Conservation (phyloP, 35 echinoderm and acorn worm genomes). For the Hemicentrotus pulcherrimus region DNA sequence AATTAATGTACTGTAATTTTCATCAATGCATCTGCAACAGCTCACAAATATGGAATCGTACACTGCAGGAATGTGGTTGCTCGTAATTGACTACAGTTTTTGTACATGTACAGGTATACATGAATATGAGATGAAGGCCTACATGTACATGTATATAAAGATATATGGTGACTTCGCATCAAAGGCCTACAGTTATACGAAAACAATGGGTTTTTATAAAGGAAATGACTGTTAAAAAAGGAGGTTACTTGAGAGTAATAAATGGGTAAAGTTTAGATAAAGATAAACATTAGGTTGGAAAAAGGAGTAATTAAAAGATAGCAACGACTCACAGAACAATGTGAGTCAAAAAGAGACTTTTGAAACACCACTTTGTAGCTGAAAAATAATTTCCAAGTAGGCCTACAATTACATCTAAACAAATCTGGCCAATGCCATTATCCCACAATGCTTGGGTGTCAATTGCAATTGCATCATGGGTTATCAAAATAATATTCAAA, state of each 20-base stretch:
- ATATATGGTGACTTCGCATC: too few species aligned
- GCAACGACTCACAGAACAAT: too few species aligned
- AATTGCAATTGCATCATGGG: not conserved
- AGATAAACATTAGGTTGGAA: not conserved
- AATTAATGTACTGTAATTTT: too few species aligned
- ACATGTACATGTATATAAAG: too few species aligned
- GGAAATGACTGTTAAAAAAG: not conserved
- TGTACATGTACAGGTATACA: too few species aligned
- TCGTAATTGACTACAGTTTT: too few species aligned
- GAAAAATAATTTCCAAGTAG: not conserved
- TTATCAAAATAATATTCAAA: not conserved
- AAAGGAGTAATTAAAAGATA: not conserved
- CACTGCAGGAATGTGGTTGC: too few species aligned
- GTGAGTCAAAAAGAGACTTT: not conserved
- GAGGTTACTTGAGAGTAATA: not conserved
- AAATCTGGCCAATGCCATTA: not conserved
- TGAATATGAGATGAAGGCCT: too few species aligned
- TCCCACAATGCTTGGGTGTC: not conserved
- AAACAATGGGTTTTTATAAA: constrained; percentile 1
- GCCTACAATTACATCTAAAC: not conserved
- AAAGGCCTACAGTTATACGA: not conserved
- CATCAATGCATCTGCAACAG: too few species aligned
- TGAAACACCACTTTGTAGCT: not conserved
- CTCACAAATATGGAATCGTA: too few species aligned
- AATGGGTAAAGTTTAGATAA: not conserved